A percentile compares a stretch with the other conserved stretches of the same genome.
phyloP scores from a whole-genome alignment of 2,888 invertebrate species.

The Norana najaformis region DNA sequence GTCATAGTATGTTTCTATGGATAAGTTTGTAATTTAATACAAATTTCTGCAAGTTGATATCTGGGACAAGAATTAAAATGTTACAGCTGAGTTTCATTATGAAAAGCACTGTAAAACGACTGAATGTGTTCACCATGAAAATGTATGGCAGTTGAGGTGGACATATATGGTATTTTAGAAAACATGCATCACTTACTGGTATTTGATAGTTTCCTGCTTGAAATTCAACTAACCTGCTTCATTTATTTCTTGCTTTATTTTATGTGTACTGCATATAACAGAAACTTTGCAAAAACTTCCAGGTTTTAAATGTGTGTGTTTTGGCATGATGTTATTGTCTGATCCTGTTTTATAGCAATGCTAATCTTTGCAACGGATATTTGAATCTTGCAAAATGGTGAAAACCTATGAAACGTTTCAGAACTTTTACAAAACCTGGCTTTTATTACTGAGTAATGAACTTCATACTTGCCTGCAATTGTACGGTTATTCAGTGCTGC shows the following conservation, averaged over 20 bases:
- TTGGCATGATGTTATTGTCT: not conserved
- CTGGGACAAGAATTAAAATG: not conserved
- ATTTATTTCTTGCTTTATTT: not conserved
- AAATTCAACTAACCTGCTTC: not conserved
- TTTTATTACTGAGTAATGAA: not conserved
- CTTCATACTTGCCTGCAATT: not conserved
- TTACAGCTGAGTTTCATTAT: not conserved
- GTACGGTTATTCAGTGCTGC: not conserved
- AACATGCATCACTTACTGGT: not conserved
- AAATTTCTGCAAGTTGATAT: not conserved
- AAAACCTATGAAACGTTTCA: too few species aligned
- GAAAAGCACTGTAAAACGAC: not conserved
- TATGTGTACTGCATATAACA: not conserved
- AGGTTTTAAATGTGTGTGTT: not conserved
- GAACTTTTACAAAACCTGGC: not conserved
- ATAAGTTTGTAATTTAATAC: not conserved
- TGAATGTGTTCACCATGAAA: not conserved
- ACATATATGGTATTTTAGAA: not conserved
- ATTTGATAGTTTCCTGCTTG: not conserved
- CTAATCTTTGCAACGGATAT: not conserved
- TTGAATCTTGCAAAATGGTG: too few species aligned
- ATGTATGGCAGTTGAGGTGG: not conserved
- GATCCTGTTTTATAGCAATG: not conserved
- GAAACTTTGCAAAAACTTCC: not conserved
- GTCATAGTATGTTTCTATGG: not conserved